Evolutionary conservation across 1,140 invertebrate genomes (phyloP), one percentile per base, ranked within the genome.

Genomic region (Megathymus violae): DNA sequence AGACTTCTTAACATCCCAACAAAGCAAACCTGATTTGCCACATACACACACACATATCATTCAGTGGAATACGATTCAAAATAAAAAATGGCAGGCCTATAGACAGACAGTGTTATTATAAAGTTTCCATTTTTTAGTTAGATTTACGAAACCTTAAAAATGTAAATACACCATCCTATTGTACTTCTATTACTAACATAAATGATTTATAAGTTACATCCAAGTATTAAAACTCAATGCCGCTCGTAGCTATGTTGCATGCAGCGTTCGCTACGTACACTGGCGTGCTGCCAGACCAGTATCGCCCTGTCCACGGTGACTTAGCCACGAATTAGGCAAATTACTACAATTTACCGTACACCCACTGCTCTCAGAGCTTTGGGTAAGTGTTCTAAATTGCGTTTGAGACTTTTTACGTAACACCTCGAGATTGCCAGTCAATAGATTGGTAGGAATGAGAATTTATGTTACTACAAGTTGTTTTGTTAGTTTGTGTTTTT

Each of bases 301-400:
- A 36, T 36, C 34, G 34, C 34, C 9, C 34, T 36, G 34, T 36
- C 34, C n/a, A 36, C n/a, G 34, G 34, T 36, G 34, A 36, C 34
- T 36, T 36, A 36, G 34, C 34, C 34, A 36, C 34, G 34, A 36
- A 36, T 36, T 36, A 36, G n/a, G 34, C 34, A 36, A 36, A 36
- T 36, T 36, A 36, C 34, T 31, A 31, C 27, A 31, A 31, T 31
- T 31, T 31, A 31, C 3, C 27, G 7, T 31, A 7, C 9, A 31
- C 4, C 27, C 9, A 31, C 27, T 31, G 27, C 27, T 1, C 27
- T 31, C 9, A 9, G 27, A 31, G 22, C 22, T n/a, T n/a, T 31
- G 4, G 27, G 27, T 9, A 7, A 9, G 4, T 31, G 27, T 22
- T 3, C 19, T 2, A 7, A 31, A 9, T 9, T 31, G 19, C n/a